A percentile compares a stretch with the other conserved stretches of the same genome.
These are phyloP conservation scores for Carposina sasakii DNA, from an alignment of 1,140 invertebrate genomes.

Conservation along the genomic window DNA sequence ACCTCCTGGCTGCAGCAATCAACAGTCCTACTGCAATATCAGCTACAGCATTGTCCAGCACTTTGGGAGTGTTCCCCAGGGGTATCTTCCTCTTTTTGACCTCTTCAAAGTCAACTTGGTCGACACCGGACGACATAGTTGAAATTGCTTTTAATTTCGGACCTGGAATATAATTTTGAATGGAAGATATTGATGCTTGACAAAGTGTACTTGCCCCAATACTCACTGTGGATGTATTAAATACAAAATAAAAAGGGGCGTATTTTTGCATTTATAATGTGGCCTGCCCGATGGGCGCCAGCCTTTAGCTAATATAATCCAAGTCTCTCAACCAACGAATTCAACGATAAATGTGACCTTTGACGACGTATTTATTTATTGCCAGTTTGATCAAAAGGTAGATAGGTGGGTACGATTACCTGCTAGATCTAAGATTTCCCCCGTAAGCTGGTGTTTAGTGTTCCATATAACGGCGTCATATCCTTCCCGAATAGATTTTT, in stretches of 20 bases:
- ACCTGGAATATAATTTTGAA: constrained; percentile 62
- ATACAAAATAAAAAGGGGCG: too few species aligned
- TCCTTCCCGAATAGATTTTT: constrained; percentile 33
- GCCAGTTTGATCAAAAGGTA: too few species aligned
- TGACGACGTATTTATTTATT: too few species aligned
- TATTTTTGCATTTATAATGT: too few species aligned
- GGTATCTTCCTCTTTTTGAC: constrained; percentile 78
- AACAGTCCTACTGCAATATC: constrained; percentile 86
- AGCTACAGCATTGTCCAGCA: constrained; percentile 86
- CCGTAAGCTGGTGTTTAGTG: constrained; percentile 50
- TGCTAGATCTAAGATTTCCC: constrained; percentile 52
- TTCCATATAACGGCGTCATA: constrained; percentile 60
- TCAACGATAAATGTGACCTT: too few species aligned
- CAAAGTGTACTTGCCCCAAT: too few species aligned
- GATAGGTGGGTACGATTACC: too few species aligned
- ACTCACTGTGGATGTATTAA: not conserved
- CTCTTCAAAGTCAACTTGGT: constrained; percentile 80
- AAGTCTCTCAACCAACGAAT: too few species aligned
- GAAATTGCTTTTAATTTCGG: constrained; percentile 86
- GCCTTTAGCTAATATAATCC: too few species aligned
- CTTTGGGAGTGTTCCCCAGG: constrained; percentile 86
- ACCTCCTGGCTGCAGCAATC: constrained; percentile 81
- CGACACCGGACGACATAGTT: constrained; percentile 90
- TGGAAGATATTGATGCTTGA: not conserved
- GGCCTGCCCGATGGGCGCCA: too few species aligned